A percentile compares a stretch with the other conserved stretches of the same genome.
phyloP scores from a whole-genome alignment of 2,888 invertebrate species.

The Atherix ibis region DNA sequence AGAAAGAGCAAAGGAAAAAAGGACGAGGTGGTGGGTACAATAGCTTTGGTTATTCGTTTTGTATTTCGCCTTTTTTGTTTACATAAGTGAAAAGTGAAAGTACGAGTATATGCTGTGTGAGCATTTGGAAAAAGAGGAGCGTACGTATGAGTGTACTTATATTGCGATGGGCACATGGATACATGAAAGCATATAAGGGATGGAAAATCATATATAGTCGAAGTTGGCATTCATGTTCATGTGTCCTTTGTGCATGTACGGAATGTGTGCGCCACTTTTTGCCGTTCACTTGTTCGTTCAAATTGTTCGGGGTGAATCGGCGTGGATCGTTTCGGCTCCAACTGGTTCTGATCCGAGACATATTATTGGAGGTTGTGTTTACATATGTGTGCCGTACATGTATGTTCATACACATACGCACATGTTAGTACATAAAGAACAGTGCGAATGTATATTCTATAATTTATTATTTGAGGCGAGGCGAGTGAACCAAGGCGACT shows the following conservation, averaged over 20 bases:
- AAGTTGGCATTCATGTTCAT: neutral
- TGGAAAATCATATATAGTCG: slow-evolving; percentile 3
- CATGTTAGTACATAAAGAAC: neutral
- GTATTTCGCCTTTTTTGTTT: slow-evolving; percentile 6
- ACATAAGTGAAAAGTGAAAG: slow-evolving; percentile 11
- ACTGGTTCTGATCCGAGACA: no score
- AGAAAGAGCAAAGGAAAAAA: no score
- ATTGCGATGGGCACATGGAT: slow-evolving; percentile 5
- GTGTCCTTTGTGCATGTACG: no score
- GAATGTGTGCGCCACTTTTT: no score
- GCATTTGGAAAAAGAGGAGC: neutral
- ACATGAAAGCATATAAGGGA: slow-evolving; percentile 6
- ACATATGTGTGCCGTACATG: neutral
- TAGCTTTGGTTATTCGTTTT: neutral
- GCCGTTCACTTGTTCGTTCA: no score
- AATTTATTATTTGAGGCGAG: slow-evolving; percentile 9
- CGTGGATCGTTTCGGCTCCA: no score
- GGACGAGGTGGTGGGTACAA: neutral
- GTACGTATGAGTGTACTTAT: no score
- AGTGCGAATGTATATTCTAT: neutral
- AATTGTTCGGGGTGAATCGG: no score
- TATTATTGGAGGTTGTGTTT: neutral
- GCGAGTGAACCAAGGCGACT: slow-evolving; percentile 6
- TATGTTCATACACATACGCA: neutral
- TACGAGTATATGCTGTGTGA: slow-evolving; percentile 1